Percentiles rank a stretch among this genome's conserved stretches.
These are phyloP conservation scores for Oryzias melastigma DNA, from an alignment of 2,113 vertebrate genomes.

Conservation along the genomic window DNA sequence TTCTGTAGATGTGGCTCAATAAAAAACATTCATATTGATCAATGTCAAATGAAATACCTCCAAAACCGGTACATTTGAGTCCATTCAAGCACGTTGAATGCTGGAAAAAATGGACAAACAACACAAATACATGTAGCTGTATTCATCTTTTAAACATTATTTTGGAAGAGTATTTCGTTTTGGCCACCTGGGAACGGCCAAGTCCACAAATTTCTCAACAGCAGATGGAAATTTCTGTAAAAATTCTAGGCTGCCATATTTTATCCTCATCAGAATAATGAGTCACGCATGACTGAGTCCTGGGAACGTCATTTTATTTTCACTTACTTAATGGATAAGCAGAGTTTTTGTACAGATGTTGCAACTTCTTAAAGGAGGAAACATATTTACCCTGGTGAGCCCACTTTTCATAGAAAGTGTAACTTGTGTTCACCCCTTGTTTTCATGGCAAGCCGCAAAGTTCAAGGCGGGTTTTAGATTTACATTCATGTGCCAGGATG, in stretches of 20 bases:
- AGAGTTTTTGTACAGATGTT: slow-evolving; percentile 11
- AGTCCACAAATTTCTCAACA: too few species aligned
- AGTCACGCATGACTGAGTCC: not conserved
- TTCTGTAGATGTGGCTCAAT: slow-evolving; percentile 2
- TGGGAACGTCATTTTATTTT: not conserved
- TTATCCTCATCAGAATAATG: not conserved
- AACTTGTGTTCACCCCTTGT: not conserved
- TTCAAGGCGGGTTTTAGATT: too few species aligned
- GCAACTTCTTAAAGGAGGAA: slow-evolving; percentile 2
- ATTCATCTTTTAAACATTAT: not conserved
- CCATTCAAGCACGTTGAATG: not conserved
- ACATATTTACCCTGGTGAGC: not conserved
- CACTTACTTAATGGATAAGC: slow-evolving; percentile 1
- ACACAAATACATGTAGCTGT: not conserved
- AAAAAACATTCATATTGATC: slow-evolving; percentile 4
- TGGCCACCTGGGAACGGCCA: too few species aligned
- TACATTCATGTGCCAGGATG: too few species aligned
- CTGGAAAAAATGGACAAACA: not conserved
- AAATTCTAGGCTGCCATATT: too few species aligned
- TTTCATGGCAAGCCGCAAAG: too few species aligned
- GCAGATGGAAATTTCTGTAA: too few species aligned
- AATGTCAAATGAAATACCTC: slow-evolving; percentile 7
- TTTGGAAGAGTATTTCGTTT: not conserved
- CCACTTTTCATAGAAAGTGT: slow-evolving; percentile 9
- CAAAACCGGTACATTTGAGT: slow-evolving; percentile 9